Conservation (phyloP, 35 echinoderm and acorn worm genomes). For the Hemicentrotus pulcherrimus region DNA sequence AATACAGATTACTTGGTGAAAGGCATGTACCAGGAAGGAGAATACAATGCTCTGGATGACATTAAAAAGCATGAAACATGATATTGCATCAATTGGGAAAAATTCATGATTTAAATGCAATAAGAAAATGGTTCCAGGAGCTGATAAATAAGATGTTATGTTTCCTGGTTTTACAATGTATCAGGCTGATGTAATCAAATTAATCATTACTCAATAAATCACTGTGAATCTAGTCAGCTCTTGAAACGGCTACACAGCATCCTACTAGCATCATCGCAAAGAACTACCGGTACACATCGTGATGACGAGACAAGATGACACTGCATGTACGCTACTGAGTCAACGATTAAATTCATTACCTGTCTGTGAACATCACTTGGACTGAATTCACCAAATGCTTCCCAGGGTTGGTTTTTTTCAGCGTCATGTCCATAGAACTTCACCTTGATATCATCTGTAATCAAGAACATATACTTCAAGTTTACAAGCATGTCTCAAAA, state of each 20-base stretch:
- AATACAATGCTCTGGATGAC: background rate
- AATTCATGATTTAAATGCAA: background rate
- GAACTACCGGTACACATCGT: background rate
- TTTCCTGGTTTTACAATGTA: background rate
- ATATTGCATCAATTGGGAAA: background rate
- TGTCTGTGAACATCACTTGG: conserved; percentile 50
- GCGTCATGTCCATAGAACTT: background rate
- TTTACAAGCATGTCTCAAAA: background rate
- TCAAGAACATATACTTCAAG: background rate
- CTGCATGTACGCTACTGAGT: background rate
- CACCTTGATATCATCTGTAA: conserved; percentile 42
- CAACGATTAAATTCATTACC: background rate
- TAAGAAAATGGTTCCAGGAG: background rate
- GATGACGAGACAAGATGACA: background rate
- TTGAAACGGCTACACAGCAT: background rate
- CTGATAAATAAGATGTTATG: background rate
- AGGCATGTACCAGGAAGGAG: background rate
- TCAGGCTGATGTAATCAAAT: background rate
- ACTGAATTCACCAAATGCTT: background rate
- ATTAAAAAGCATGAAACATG: background rate
- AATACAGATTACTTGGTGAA: no score
- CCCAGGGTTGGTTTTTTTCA: background rate
- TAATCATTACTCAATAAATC: background rate
- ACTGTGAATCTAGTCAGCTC: background rate
- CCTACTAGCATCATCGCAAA: background rate